Percentiles rank a stretch among this genome's conserved stretches.
These are phyloP conservation scores for Gortyna flavago DNA, from an alignment of 2,888 invertebrate genomes.

Conservation along the genomic window DNA sequence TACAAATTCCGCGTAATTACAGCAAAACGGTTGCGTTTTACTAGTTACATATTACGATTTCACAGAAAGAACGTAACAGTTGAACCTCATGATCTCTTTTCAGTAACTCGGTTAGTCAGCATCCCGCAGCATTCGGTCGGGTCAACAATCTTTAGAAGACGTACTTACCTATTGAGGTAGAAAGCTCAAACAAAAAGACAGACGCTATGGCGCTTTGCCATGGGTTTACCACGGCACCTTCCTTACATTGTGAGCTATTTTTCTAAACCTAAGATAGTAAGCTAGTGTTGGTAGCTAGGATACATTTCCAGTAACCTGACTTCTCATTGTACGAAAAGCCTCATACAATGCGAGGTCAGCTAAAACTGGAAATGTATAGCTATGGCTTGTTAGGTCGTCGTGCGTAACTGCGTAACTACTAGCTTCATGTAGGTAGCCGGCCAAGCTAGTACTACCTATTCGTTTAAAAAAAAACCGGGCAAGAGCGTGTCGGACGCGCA, in stretches of 20 bases:
- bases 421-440: too few species aligned
- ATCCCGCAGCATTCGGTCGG: constrained; percentile 70
- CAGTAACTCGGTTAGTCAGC: constrained; percentile 34
- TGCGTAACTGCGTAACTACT: too few species aligned
- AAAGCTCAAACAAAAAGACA: constrained; percentile 41
- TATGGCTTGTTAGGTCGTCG: too few species aligned
- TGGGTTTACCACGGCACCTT: not conserved
- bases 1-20: not conserved
- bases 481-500: too few species aligned
- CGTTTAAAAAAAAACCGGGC: too few species aligned
- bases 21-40: not conserved
- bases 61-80: constrained; percentile 25
- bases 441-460: too few species aligned
- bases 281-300: too few species aligned
- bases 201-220: constrained; percentile 19
- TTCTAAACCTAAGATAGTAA: too few species aligned
- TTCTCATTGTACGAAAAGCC: too few species aligned
- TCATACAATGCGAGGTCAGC: too few species aligned
- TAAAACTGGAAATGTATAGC: too few species aligned
- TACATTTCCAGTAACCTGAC: too few species aligned
- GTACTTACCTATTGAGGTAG: constrained; percentile 11
- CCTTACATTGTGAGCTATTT: not conserved
- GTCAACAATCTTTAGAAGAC: constrained; percentile 66
- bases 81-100: constrained; percentile 49
- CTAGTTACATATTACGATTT: not conserved